A percentile compares a stretch with the other conserved stretches of the same genome.
phyloP scores from a whole-genome alignment of 2,888 invertebrate genomes.

The Latrodectus elegans region DNA sequence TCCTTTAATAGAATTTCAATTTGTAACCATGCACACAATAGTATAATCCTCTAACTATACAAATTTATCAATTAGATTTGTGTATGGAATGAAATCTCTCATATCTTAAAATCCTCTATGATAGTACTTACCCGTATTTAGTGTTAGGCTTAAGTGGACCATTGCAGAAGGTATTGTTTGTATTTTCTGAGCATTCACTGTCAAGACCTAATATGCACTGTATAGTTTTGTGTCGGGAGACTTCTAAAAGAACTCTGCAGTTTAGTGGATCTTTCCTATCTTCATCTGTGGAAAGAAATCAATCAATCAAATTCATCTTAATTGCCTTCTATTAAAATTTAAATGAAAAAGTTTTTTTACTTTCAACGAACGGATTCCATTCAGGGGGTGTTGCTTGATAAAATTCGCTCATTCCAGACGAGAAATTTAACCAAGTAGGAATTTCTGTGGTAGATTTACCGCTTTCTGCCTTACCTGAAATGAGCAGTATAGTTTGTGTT shows the following conservation, averaged over 20 bases:
- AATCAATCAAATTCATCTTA: background rate
- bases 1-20: too few relatives aligned
- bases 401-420: background rate
- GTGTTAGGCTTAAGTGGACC: conserved; percentile 44
- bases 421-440: conserved; percentile 48
- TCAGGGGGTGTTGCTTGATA: conserved; percentile 58
- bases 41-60: too few relatives aligned
- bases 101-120: too few relatives aligned
- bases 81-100: too few relatives aligned
- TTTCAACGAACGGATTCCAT: conserved; percentile 60
- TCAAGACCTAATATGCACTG: conserved; percentile 34
- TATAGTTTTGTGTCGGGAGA: background rate
- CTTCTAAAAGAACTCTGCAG: conserved; percentile 11
- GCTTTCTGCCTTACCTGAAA: conserved; percentile 30
- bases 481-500: background rate
- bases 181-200: conserved; percentile 1
- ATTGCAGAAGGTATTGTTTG: conserved; percentile 40
- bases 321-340: background rate
- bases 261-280: conserved; percentile 36
- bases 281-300: background rate
- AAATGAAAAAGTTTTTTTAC: background rate
- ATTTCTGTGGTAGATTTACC: conserved; percentile 1
- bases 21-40: too few relatives aligned
- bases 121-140: conserved; percentile 27
- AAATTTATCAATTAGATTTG: too few relatives aligned